Base-by-base conservation (phyloP, 2,113 vertebrate species). In the Scopus umbretta region DNA sequence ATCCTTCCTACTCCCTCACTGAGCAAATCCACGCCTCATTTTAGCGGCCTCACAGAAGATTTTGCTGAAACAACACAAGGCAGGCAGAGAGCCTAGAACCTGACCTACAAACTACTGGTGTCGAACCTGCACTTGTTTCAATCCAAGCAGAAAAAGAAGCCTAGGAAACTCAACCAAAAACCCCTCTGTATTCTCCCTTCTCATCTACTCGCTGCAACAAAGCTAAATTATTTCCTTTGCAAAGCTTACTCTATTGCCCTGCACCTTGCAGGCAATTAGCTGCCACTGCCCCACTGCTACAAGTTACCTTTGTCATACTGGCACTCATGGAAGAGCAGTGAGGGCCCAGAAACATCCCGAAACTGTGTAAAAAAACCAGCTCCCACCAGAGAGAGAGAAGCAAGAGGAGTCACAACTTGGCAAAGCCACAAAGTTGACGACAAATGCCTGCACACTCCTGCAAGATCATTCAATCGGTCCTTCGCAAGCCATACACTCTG, bases 21-120 rank as follows among this genome's bases (percentile, higher is more conserved):
- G 16, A 83, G 32, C 9, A 17, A 88, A 88, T 32, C 47, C 67
- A 16, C 5, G 18, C 7, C 16, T 9, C 52, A 11, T 32, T 58
- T 55, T 5, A 75, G 52, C 0, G 0, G 47, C 38, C 42, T 8
- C 19, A 9, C 40, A 63, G 42, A 30, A 71, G 47, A n/a, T 16
- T 70, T 50, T 7, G 27, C 5, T 0, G 10, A 66, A 74, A 67
- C 10, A 49, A 78, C 2, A 0, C 16, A 43, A 56, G 40, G 42
- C 65, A 74, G 30, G 34, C 23, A 80, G 65, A 74, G 10, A 72
- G 40, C 38, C 70, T 63, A 19, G 52, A 83, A 80, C 22, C 8
- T 29, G 43, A 80, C 19, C 16, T 14, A 50, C 7, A 61, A 50
- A n/a, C 30, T 7, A 43, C 19, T 14, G 18, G 19, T 87, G 47